Evolutionary conservation across 2,888 invertebrate genomes (phyloP).

Genomic region (Aleiodes leptofemur): DNA sequence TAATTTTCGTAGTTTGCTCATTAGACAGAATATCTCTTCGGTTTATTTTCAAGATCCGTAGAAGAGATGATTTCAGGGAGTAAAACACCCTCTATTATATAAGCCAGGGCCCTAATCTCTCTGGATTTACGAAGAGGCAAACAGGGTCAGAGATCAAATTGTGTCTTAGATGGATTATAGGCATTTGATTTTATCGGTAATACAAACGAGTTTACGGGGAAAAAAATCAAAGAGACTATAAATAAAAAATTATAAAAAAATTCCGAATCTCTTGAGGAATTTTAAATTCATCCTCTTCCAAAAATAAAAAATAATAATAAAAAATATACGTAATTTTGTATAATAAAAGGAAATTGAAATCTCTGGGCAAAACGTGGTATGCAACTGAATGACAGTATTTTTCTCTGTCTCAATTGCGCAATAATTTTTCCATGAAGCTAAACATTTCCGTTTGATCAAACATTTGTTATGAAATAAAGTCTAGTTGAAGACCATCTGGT

Average conservation of each 20-base stretch:
- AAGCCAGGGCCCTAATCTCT: conserved; percentile 14
- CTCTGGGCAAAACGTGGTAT: not conserved
- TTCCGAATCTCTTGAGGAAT: no score
- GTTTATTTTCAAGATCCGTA: conserved; percentile 7
- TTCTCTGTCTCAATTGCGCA: conserved; percentile 18
- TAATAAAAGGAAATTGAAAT: conserved; percentile 9
- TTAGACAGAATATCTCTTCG: no score
- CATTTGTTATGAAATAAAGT: conserved; percentile 3
- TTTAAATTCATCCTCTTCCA: no score
- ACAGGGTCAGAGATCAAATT: conserved; percentile 21
- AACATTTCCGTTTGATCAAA: conserved; percentile 26
- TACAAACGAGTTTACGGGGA: conserved; percentile 12
- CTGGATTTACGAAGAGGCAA: not conserved
- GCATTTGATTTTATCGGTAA: conserved; percentile 16
- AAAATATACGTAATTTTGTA: not conserved
- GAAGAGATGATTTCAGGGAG: conserved; percentile 1
- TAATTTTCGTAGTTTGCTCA: no score
- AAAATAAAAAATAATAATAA: no score
- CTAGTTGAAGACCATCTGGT: conserved; percentile 5
- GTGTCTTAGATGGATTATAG: conserved; percentile 16
- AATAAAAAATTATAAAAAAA: not conserved
- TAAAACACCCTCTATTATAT: conserved; percentile 10
- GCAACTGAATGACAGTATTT: conserved; percentile 10
- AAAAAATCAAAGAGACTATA: not conserved
- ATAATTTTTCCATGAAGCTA: conserved; percentile 9